Base-by-base conservation (phyloP, 2,888 invertebrate species). In the Auanema freiburgensis region DNA sequence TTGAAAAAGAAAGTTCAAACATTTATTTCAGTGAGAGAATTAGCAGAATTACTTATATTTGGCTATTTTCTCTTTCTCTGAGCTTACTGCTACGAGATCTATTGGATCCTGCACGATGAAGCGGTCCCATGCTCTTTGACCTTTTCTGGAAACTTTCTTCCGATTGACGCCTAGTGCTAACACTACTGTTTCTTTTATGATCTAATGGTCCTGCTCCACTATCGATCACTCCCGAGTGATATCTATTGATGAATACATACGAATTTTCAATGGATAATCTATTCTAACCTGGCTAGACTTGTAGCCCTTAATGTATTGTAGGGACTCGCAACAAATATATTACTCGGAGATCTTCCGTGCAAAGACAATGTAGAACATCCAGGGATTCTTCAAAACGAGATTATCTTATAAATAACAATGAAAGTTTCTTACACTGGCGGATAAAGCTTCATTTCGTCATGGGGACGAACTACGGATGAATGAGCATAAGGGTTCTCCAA, bases 381-480 rank as follows among this genome's bases (percentile, higher is more conserved):
- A 23, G 79, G 82, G 59, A 82, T 79, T 53, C 81, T 81, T 59
- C 54, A 76, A 57, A 50, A 2, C 14, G 49, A n/a, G 52, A 52
- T n/a, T n/a, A 52, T 21, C 5, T 5, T 21, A 21, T 52, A 21
- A 1, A 24, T 52, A n/a, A 52, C 18, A 52, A 24, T 8, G 16
- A 23, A 21, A 18, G n/a, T 11, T 41, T 67, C 77, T 72, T 65
- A 83, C 83, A 83, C 79, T 12, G 83, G 83, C 11, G 83, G 83
- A 59, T 80, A 84, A 11, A 83, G 75, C 57, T 83, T 83, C 71
- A 79, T 76, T 60, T 83, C 83, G 40, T 81, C 76, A 44, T 79
- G 78, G 2, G 81, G 80, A 52, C 76, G 76, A 18, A 80, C 79
- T 11, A 81, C 59, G 16, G 77, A 68, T 3, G 79, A 72, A 53